Evolutionary conservation across 2,888 invertebrate species (phyloP).

Genomic region (Prosapia bicincta): DNA sequence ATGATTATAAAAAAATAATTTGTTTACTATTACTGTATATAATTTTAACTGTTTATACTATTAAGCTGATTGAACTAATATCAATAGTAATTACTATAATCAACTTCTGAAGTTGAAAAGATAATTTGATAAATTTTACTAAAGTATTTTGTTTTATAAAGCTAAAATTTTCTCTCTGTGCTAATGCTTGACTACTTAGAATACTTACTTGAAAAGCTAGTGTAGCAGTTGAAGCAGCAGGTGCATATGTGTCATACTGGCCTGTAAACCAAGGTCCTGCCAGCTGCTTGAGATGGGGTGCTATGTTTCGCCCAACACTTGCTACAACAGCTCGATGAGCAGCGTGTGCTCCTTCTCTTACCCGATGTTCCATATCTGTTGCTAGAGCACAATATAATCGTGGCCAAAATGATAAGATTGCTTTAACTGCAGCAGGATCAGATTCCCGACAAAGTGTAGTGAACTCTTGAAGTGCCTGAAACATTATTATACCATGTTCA

Average conservation of each 20-base stretch:
- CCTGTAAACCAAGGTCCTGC: constrained; percentile 83
- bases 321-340: constrained; percentile 67
- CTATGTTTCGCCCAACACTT: constrained; percentile 70
- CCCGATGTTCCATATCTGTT: constrained; percentile 76
- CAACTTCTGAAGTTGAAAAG: no score
- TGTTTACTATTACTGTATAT: no score
- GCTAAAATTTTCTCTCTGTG: no score
- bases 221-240: constrained; percentile 70
- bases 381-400: constrained; percentile 71
- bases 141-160: no score
- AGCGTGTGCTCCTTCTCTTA: constrained; percentile 71
- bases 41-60: no score
- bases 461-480: constrained; percentile 79
- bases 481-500: constrained; percentile 28
- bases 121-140: no score
- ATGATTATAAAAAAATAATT: no score
- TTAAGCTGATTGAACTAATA: no score
- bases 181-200: no score
- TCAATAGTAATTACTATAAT: no score
- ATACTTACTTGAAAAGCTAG: constrained; percentile 59
- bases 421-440: constrained; percentile 63
- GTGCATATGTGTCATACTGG: constrained; percentile 81
- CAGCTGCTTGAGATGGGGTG: constrained; percentile 72
- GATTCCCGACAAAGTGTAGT: constrained; percentile 62
- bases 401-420: constrained; percentile 78